Evolutionary conservation across 2,113 vertebrate species (phyloP), one percentile per base, ranked within the genome.

Genomic region (Hypomesus transpacificus): DNA sequence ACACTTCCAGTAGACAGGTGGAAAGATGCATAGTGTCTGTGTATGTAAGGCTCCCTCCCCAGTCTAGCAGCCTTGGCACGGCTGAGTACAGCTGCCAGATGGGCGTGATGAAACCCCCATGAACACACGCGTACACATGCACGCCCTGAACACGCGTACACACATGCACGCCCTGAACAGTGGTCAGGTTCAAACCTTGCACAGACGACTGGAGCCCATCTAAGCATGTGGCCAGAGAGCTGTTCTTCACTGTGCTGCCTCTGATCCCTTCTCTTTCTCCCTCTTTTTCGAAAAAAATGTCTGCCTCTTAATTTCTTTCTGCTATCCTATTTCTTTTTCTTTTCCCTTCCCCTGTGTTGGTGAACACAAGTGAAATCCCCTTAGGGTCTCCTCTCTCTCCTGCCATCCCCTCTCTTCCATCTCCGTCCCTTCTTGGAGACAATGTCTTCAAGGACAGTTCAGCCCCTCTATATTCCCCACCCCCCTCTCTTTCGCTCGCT

Each of bases 31-130:
- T 52, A 9, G 70, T 24, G n/a, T 59, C 34, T 73, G 63, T 46
- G 26, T 39, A 28, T 46, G n/a, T 63, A 11, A 9, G 28, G 62
- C 18, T 75, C 71, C 78, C 71, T 76, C 75, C 75, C 80, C 73
- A 80, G 72, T 80, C 61, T 46, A 65, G 59, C 56, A 65, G 77
- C 81, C 73, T 73, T 83, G 81, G 81, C 76, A 73, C 72, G 14
- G 46, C 67, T 68, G 56, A 24, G 46, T 75, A 8, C 82, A 61
- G 74, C 26, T 69, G 68, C 31, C 39, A 14, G 31, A 56, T 59
- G n/a, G 39, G 68, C 68, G 14, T 21, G 68, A 28, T 39, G 54
- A 59, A 20, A 14, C 26, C 61, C 34, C 18, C 18, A 13, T 16
- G 8, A 14, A 13, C 63, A 14, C 20, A 34, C 26, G 4, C 20